phyloP scores from a whole-genome alignment of 2,888 invertebrate genomes.

The Plusia festucae region DNA sequence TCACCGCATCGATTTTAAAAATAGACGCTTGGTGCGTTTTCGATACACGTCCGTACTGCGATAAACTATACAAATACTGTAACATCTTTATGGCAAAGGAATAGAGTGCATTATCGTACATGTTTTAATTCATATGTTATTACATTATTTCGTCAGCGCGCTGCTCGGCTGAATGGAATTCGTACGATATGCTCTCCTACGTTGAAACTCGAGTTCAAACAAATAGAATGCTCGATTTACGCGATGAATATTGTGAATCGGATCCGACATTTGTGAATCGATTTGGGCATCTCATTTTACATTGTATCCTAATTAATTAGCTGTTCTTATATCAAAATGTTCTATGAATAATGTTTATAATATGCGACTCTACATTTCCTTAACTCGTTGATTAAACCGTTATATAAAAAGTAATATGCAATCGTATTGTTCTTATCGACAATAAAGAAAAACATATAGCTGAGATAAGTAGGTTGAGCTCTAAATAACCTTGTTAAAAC shows the following conservation, averaged over 20 bases:
- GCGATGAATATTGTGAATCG: constrained; percentile 73
- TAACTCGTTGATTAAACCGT: constrained; percentile 36
- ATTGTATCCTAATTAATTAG: constrained; percentile 65
- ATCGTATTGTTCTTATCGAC: constrained; percentile 20
- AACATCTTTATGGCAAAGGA: constrained; percentile 56
- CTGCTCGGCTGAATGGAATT: constrained; percentile 78
- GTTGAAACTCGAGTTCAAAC: constrained; percentile 82
- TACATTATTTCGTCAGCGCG: constrained; percentile 63
- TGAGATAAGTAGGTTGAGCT: neutral
- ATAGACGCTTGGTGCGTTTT: constrained; percentile 87
- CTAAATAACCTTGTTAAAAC: neutral
- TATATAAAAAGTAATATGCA: constrained; percentile 9
- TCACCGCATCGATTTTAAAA: constrained; percentile 88
- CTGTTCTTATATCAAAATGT: constrained; percentile 35
- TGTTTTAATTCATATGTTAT: constrained; percentile 56
- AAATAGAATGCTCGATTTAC: constrained; percentile 82
- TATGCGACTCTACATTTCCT: constrained; percentile 35
- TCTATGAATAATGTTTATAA: constrained; percentile 52
- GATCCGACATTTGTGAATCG: constrained; percentile 61
- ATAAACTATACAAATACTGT: constrained; percentile 66
- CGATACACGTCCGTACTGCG: constrained; percentile 74
- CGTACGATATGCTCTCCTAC: constrained; percentile 82
- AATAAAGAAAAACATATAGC: neutral
- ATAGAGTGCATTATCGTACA: constrained; percentile 68
- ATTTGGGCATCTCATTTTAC: constrained; percentile 56